These are phyloP conservation scores for Drosophila neocordata DNA, from an alignment of 1,140 invertebrate genomes.

Conservation along the genomic window DNA sequence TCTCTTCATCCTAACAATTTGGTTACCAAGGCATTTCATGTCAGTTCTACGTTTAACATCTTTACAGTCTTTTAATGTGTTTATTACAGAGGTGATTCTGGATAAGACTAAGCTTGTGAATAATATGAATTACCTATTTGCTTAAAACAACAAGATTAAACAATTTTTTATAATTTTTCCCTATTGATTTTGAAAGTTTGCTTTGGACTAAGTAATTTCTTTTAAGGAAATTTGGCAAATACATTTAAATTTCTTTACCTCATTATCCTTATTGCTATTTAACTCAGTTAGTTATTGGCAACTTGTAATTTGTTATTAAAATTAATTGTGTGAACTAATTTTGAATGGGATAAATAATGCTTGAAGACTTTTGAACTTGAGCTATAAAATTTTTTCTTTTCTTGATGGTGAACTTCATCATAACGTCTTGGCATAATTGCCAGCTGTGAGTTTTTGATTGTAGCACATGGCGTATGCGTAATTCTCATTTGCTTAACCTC, in stretches of 20 bases:
- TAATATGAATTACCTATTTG: too few relatives aligned
- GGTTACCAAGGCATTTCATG: background rate
- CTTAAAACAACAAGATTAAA: too few relatives aligned
- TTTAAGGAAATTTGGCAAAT: too few relatives aligned
- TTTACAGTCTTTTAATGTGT: background rate
- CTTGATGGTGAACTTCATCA: background rate
- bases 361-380: background rate
- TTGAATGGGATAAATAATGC: background rate
- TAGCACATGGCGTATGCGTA: conserved; percentile 14
- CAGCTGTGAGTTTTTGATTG: conserved; percentile 8
- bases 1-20: background rate
- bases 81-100: too few relatives aligned
- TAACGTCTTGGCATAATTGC: background rate
- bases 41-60: background rate
- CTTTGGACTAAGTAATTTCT: too few relatives aligned
- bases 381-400: background rate
- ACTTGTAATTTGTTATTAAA: background rate
- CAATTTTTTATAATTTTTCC: too few relatives aligned
- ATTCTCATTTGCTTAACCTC: conserved; percentile 17
- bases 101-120: too few relatives aligned
- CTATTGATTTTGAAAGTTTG: too few relatives aligned
- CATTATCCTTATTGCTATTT: too few relatives aligned
- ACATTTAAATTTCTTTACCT: too few relatives aligned
- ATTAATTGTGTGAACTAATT: conserved; percentile 1
- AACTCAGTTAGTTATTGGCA: background rate